These are phyloP conservation scores for Neodon shergylaensis DNA, from an alignment of 2,113 vertebrate genomes.

Conservation along the genomic window DNA sequence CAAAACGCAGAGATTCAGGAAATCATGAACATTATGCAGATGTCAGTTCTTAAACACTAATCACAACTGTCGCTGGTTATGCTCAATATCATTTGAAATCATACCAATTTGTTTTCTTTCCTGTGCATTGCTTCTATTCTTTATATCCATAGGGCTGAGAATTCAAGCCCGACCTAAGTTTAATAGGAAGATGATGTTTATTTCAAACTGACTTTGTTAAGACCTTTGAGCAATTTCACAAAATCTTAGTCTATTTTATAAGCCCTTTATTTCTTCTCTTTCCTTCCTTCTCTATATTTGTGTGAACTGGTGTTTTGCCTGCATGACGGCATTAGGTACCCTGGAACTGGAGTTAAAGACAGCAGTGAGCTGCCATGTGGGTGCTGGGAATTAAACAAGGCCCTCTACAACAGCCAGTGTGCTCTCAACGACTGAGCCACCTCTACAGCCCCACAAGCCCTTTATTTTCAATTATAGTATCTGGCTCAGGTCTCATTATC, in stretches of 20 bases:
- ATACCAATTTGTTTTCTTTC: background rate
- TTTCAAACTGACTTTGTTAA: constrained; percentile 3
- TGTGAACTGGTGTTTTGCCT: too few relatives aligned
- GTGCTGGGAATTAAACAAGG: too few relatives aligned
- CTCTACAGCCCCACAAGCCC: background rate
- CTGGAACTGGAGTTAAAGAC: too few relatives aligned
- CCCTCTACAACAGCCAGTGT: too few relatives aligned
- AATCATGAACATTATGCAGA: background rate
- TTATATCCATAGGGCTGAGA: background rate
- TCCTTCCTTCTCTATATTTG: too few relatives aligned
- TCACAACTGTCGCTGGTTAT: background rate
- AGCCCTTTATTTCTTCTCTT: too few relatives aligned
- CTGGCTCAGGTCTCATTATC: background rate
- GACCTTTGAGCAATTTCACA: constrained; percentile 21
- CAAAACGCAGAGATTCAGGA: background rate
- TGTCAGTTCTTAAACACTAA: background rate
- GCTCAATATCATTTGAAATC: constrained; percentile 17
- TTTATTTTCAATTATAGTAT: constrained; percentile 8
- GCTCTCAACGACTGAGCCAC: too few relatives aligned
- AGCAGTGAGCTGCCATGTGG: too few relatives aligned
- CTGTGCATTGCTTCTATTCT: background rate
- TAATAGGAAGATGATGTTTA: constrained; percentile 11
- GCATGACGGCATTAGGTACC: too few relatives aligned
- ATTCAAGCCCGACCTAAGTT: background rate
- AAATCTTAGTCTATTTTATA: background rate